phyloP scores from a whole-genome alignment of 2,797 vertebrate genomes.

The Darevskia nairensis region DNA sequence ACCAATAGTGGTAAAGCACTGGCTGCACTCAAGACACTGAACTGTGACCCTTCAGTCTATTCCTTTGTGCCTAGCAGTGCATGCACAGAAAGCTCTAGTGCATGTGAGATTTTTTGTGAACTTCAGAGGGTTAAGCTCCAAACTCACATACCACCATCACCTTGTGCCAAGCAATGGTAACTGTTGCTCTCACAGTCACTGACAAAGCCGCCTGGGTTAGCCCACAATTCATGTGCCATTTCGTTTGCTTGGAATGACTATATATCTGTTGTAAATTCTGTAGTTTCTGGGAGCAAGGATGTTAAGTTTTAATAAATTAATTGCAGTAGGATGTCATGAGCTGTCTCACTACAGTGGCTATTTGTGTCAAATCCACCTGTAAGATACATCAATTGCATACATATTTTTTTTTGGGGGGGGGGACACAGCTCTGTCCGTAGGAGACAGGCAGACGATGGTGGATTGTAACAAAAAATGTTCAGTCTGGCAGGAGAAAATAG shows the following conservation, averaged over 20 bases:
- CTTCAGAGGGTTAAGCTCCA: no score
- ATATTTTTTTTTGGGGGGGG: neutral
- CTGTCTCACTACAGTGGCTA: neutral
- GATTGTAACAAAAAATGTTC: conserved; percentile 53
- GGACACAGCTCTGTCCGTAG: neutral
- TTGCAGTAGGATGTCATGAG: neutral
- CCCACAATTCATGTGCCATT: neutral
- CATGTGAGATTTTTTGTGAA: neutral
- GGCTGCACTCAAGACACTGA: neutral
- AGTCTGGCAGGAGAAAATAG: conserved; percentile 66
- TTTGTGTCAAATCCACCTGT: neutral
- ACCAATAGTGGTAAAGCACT: neutral
- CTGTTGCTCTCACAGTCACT: neutral
- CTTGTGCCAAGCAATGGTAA: neutral
- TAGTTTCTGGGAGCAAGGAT: neutral
- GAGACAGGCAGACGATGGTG: conserved; percentile 23
- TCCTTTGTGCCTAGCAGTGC: neutral
- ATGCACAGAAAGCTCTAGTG: neutral
- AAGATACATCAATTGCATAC: neutral
- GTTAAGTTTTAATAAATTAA: neutral
- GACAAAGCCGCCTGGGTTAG: neutral
- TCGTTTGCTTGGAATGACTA: neutral
- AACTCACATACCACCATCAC: neutral
- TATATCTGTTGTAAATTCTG: neutral
- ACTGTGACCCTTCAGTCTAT: neutral